phyloP scores from a whole-genome alignment of 2,888 invertebrate species.

The Drosophila anomalata region DNA sequence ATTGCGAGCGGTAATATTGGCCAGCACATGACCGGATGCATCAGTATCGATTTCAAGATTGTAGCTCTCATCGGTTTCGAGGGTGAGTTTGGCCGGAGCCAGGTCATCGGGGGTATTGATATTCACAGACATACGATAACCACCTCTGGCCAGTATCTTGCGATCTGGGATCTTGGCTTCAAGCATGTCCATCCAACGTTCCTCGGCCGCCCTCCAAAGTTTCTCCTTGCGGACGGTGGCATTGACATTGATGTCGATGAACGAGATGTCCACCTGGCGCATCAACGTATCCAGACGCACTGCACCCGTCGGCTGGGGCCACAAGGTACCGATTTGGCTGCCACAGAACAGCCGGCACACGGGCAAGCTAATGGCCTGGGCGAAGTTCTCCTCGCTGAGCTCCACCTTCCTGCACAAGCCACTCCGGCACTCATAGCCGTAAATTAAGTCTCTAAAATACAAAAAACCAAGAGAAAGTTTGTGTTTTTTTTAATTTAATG shows the following conservation, averaged over 20 bases:
- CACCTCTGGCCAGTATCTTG: constrained; percentile 79
- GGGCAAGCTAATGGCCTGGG: constrained; percentile 82
- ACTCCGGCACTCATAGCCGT: constrained; percentile 81
- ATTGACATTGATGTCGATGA: constrained; percentile 81
- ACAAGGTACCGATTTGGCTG: constrained; percentile 84
- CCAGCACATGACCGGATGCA: constrained; percentile 83
- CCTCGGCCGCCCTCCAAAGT: constrained; percentile 82
- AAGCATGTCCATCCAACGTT: constrained; percentile 81
- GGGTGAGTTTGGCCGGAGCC: constrained; percentile 78
- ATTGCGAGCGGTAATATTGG: constrained; percentile 85
- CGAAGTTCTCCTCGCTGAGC: constrained; percentile 77
- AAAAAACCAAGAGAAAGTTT: constrained; percentile 30
- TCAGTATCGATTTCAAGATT: constrained; percentile 56
- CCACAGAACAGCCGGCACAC: constrained; percentile 85
- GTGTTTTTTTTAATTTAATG: background rate
- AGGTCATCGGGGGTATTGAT: constrained; percentile 76
- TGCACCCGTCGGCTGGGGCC: constrained; percentile 84
- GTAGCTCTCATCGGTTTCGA: constrained; percentile 86
- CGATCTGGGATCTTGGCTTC: constrained; percentile 77
- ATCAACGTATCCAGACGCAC: constrained; percentile 83
- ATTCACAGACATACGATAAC: constrained; percentile 83
- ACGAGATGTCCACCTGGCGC: constrained; percentile 83
- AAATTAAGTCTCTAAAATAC: constrained; percentile 64
- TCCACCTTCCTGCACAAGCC: constrained; percentile 81
- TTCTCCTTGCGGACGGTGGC: constrained; percentile 61